Evolutionary conservation across 2,113 vertebrate species (phyloP), one percentile per base, ranked within the genome.

Genomic region (Pygoscelis antarcticus): DNA sequence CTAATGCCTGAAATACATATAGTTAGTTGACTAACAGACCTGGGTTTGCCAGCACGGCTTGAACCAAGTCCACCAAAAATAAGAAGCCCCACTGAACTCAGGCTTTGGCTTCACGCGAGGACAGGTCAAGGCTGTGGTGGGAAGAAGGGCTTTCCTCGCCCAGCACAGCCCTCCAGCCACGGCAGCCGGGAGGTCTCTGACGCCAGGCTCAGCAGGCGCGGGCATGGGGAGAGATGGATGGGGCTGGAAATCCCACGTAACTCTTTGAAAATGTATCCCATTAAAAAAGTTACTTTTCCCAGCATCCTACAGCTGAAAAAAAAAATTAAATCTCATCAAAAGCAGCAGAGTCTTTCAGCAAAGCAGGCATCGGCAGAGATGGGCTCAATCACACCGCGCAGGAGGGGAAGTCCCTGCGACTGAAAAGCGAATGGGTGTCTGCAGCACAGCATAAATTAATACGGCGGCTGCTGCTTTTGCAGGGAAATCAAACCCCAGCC

Each of bases 371-470:
- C 25, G 40, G 91, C 90, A 94, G 96, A 94, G 93, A 87, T 55
- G 83, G 91, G 83, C 87, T 92, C 27, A 11, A 52, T 90, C 55
- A 29, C 47, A 19, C 69, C 2, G 9, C 7, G 1, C 49, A 6
- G 93, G 51, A 93, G 92, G 84, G 86, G 90, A 97, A 81, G 84
- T 70, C 77, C 77, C 34, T 70, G 78, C 32, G 32, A 86, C 82
- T 54, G 93, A 92, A 85, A 93, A 94, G 74, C 17, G 2, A 91
- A 93, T 25, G 75, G 51, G 76, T 82, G 78, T 91, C 91, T 94
- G 87, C 87, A 40, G 94, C 80, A 38, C 66, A 82, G 89, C 51
- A 82, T 69, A 92, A 98, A 97, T 98, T 93, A 98, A 91, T 94
- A 93, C 11, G 5, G 79, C 94, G 93, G 79, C 93, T 96, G 94